Conservation (phyloP, 2,888 invertebrate genomes). For the Cabera pusaria region DNA sequence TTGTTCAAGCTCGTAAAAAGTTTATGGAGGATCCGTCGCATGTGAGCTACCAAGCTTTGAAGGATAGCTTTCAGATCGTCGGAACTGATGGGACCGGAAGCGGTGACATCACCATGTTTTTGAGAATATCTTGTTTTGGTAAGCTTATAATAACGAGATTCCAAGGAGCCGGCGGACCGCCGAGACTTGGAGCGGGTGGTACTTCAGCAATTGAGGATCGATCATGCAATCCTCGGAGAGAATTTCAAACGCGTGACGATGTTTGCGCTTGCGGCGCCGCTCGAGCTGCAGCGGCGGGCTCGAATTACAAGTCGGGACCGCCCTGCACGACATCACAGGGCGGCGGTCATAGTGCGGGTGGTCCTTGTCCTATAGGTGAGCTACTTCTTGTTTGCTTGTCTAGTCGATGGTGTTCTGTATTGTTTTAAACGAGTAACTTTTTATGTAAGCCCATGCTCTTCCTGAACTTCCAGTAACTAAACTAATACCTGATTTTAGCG, state of each 20-base stretch:
- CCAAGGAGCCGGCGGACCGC: slow-evolving; percentile 68
- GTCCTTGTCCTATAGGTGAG: slow-evolving; percentile 50
- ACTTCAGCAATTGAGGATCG: slow-evolving; percentile 53
- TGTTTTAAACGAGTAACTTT: too few species aligned
- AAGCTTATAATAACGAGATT: slow-evolving; percentile 86
- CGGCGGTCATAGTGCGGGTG: slow-evolving; percentile 29
- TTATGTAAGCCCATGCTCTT: too few species aligned
- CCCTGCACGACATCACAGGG: slow-evolving; percentile 17
- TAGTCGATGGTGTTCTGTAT: too few species aligned
- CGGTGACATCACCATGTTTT: slow-evolving; percentile 84
- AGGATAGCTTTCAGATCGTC: slow-evolving; percentile 83
- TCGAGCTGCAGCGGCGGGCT: slow-evolving; percentile 29
- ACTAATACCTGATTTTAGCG: too few species aligned
- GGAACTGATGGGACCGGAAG: slow-evolving; percentile 74
- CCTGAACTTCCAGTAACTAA: too few species aligned
- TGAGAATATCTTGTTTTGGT: slow-evolving; percentile 86
- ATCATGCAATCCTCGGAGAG: slow-evolving; percentile 60
- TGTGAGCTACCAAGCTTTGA: slow-evolving; percentile 82
- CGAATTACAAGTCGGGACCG: slow-evolving; percentile 24
- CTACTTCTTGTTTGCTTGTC: too few species aligned
- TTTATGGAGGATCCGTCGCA: slow-evolving; percentile 70
- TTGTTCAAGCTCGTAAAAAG: slow-evolving; percentile 80
- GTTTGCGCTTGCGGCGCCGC: slow-evolving; percentile 68
- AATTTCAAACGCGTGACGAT: slow-evolving; percentile 53
- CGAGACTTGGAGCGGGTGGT: slow-evolving; percentile 45